Evolutionary conservation across 2,113 vertebrate genomes (phyloP), one percentile per base, ranked within the genome.

Genomic region (Dicentrarchus labrax): DNA sequence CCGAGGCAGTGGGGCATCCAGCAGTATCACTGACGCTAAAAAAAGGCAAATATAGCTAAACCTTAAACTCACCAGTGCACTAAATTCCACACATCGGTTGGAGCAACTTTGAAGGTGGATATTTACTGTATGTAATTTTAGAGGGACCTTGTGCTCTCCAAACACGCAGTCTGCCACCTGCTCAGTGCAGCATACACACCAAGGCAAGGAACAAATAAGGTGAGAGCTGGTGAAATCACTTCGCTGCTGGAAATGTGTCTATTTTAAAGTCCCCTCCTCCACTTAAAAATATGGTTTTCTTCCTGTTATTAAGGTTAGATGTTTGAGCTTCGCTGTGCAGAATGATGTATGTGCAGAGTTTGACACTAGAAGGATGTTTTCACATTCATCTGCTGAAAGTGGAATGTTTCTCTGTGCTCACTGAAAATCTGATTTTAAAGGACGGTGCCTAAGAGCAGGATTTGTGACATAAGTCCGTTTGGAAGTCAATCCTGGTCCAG

Each of bases 41-140:
- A 85, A 72, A 77, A 60, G 57, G 57, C 62, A 91, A 92, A 89
- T 74, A 89, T 5, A 75, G 80, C 80, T 36, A 22, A 76, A 36
- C 50, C 72, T 80, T 57, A 54, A 74, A 30, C 68, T 72, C 94
- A 89, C 71, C 80, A 16, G 57, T 36, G 76, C 82, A 92, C 88
- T 65, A 93, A 83, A 94, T 94, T 95, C 86, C 92, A 90, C 92
- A 94, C 72, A 15, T 62, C 8, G 15, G 70, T 86, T 59, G 81
- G 48, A 95, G n/a, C 39, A 83, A 82, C 84, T 92, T 86, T 91
- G 90, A 93, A 89, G 90, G 47, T 56, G 72, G 69, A 86, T 84
- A 89, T 92, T 86, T 87, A 88, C 77, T 82, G 72, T 84, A 87
- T 88, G 80, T 80, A 60, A 86, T 80, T 80, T 88, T 64, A 73